Evolutionary conservation across 2,113 vertebrate genomes (phyloP).

Genomic region (Galbula dea): DNA sequence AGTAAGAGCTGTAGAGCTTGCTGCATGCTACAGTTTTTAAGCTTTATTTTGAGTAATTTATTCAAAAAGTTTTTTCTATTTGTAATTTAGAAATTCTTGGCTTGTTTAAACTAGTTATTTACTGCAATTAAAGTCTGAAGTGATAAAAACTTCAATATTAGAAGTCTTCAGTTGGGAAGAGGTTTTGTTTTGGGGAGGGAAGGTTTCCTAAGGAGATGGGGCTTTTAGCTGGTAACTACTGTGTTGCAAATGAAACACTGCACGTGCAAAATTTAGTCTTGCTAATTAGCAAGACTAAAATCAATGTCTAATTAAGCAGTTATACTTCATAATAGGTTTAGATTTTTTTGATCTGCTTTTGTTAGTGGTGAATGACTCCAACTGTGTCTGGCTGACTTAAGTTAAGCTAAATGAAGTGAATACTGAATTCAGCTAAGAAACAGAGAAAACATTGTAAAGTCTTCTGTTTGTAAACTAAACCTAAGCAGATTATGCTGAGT

Average conservation of each 20-base stretch:
- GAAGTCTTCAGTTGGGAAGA: neutral
- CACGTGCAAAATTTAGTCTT: neutral
- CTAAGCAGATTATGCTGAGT: neutral
- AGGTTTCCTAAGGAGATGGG: neutral
- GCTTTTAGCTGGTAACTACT: neutral
- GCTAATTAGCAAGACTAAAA: neutral
- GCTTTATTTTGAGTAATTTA: neutral
- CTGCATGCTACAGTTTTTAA: neutral
- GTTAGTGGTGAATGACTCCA: neutral
- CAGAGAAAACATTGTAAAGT: neutral
- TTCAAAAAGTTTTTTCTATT: too few relatives aligned
- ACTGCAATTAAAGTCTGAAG: neutral
- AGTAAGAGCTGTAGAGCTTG: neutral
- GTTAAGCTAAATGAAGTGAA: neutral
- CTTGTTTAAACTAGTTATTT: neutral
- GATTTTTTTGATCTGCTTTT: neutral
- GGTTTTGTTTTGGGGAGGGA: neutral
- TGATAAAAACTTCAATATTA: neutral
- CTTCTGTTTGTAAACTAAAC: neutral
- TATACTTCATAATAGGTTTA: neutral
- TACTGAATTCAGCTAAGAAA: neutral
- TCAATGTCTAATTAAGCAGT: neutral
- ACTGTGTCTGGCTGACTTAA: neutral
- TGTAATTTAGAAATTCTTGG: neutral
- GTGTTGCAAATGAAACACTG: neutral